Base-by-base conservation (phyloP, 2,888 invertebrate species). In the Phrixothrix hirtus region DNA sequence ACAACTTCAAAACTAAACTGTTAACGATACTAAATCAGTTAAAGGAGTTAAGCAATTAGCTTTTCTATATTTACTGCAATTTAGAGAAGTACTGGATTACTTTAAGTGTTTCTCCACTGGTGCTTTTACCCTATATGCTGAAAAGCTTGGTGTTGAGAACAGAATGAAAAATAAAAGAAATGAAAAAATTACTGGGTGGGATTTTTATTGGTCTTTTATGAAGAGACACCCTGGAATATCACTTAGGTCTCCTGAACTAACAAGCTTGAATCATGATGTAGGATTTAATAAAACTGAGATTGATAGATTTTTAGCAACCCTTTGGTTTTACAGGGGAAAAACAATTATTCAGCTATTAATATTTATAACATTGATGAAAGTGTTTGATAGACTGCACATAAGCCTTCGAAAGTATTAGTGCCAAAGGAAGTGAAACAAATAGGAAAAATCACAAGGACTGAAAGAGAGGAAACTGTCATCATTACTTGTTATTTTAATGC, bases 341-440 rank as follows among this genome's bases (percentile, higher is more conserved):
- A n/a, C n/a, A n/a, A n/a, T n/a, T n/a, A n/a, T n/a, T n/a, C n/a
- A n/a, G n/a, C n/a, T 30, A n/a, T 21, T 3, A 5, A 37, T 13
- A 21, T 72, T 17, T 72, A 58, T 42, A 73, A 73, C 50, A 26
- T 67, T 12, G 70, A 72, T 59, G 70, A 74, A 59, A 70, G 67
- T 16, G 70, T 64, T 2, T 39, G 69, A 2, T 67, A 68, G 10
- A 75, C 71, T 1, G 71, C 74, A 0, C 68, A 70, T 25, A 60
- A 60, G 32, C 66, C 70, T 3, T 48, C 59, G 2, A 68, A 66
- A 56, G 58, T 74, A 31, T 39, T 75, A 37, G 69, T 70, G 1
- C 31, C 47, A 25, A 71, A 66, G 56, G 72, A 71, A 3, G 30
- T 55, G 5, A 73, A 71, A 35, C 72, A 73, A 55, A 65, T 74